Base-by-base conservation (phyloP, 2,888 invertebrate genomes). In the Folsomia manolachei region DNA sequence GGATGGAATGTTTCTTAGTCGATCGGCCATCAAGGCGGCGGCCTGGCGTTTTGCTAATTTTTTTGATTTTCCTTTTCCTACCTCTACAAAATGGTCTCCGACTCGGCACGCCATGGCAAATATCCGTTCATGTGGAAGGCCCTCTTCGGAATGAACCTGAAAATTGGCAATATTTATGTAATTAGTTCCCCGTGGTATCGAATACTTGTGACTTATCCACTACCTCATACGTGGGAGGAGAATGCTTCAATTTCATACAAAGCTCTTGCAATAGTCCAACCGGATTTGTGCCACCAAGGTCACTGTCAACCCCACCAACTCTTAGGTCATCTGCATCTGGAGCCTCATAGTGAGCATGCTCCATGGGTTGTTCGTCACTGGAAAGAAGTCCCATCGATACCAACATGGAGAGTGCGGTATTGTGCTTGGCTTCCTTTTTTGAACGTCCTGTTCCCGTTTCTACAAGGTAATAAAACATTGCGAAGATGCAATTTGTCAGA, bases 341-440 rank as follows among this genome's bases (percentile, higher is more conserved):
- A 24, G 39, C 71, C 51, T 72, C 73, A 19, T 23, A 82, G 82
- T 11, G 60, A 19, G 66, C 65, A 27, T n/a, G 23, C 1, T 66
- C 21, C 73, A 70, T 1, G 74, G 27, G 63, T 21, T 72, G 68
- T 0, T 73, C 75, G 60, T 80, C 77, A 25, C 73, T 75, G 1
- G 78, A 71, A 1, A 71, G 66, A 4, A 80, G 75, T 60, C 81
- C 79, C 77, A 87, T 83, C 82, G 94, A 91, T 82, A 95, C 94
- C 72, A 97, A 87, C 70, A 96, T 87, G 72, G 94, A 91, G 82
- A 94, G 93, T 0, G 97, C 97, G 23, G 97, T 97, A 11, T 94
- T 91, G 84, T 97, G 97, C 82, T 97, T 97, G 0, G 97, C 97
- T 84, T 97, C 96, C 84, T 97, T 97, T 84, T 97, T 97, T 18